Conservation (phyloP, 2,888 invertebrate genomes). For the Neoascia interrupta region DNA sequence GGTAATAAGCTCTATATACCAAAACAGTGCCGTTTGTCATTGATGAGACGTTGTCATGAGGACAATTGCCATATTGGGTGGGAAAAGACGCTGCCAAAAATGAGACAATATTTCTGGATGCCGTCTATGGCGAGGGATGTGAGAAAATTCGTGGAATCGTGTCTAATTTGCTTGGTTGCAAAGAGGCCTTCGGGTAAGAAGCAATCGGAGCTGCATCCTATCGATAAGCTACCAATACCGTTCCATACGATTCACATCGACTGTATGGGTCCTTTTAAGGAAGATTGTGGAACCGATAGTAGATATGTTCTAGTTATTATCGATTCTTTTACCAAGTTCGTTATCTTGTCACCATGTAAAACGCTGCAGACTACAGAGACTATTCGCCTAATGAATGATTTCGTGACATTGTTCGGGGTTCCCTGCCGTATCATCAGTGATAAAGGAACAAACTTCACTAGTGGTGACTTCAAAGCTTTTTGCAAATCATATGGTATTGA, state of each 20-base stretch:
- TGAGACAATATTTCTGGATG: slow-evolving; percentile 54
- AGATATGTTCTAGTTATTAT: slow-evolving; percentile 24
- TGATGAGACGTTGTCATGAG: slow-evolving; percentile 44
- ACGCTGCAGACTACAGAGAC: slow-evolving; percentile 46
- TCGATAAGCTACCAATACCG: slow-evolving; percentile 39
- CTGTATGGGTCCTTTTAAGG: slow-evolving; percentile 54
- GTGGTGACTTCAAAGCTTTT: slow-evolving; percentile 5
- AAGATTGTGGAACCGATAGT: background rate
- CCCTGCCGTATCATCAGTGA: background rate
- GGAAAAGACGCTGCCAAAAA: slow-evolving; percentile 53
- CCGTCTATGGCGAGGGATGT: slow-evolving; percentile 49
- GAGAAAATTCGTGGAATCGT: slow-evolving; percentile 51
- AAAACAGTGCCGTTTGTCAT: slow-evolving; percentile 3
- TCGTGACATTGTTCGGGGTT: background rate
- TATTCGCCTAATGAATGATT: slow-evolving; percentile 3
- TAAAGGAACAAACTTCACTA: background rate
- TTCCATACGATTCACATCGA: slow-evolving; percentile 44
- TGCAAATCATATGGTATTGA: slow-evolving; percentile 6
- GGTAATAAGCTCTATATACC: slow-evolving; percentile 20
- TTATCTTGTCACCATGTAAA: slow-evolving; percentile 46
- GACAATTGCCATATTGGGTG: slow-evolving; percentile 64
- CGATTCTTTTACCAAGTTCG: slow-evolving; percentile 59
- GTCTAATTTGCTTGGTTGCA: slow-evolving; percentile 44
- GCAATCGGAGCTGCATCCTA: slow-evolving; percentile 52
- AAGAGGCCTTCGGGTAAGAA: slow-evolving; percentile 61